phyloP scores from a whole-genome alignment of 2,797 vertebrate genomes.

The Sebastes hubbsi region DNA sequence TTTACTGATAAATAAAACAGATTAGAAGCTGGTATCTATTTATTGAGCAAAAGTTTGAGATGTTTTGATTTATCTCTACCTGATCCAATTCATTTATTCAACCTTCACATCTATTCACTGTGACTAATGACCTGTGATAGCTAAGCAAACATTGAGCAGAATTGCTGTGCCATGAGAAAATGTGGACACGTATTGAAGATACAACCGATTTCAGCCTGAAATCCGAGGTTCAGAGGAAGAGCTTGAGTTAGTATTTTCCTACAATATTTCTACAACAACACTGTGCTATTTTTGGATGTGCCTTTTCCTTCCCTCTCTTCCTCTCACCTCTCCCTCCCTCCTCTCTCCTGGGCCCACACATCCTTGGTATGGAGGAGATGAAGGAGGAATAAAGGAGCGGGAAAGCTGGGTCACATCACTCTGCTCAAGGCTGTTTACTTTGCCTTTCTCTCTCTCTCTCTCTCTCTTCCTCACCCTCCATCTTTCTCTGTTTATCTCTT shows the following conservation, averaged over 20 bases:
- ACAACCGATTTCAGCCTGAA: background rate
- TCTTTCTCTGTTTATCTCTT: background rate
- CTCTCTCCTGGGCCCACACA: conserved; percentile 59
- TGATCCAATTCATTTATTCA: background rate
- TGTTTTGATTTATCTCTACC: background rate
- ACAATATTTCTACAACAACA: conserved; percentile 41
- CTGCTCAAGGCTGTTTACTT: conserved; percentile 58
- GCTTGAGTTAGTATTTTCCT: conserved; percentile 28
- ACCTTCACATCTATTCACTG: background rate
- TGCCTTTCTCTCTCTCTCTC: background rate
- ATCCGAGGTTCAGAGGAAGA: background rate
- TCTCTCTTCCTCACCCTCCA: too few species aligned
- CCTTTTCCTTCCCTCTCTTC: conserved; percentile 46
- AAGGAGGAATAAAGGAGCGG: conserved; percentile 39
- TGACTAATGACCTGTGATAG: background rate
- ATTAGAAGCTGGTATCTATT: too few species aligned
- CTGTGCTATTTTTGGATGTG: conserved; percentile 66
- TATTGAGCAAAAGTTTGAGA: background rate
- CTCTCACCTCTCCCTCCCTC: conserved; percentile 23
- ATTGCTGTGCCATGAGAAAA: background rate
- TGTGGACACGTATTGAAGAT: background rate
- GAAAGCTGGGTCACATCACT: conserved; percentile 55
- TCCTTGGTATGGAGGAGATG: conserved; percentile 41
- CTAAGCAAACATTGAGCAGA: background rate
- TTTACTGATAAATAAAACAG: too few species aligned